Conservation (phyloP, 1,140 invertebrate genomes). For the Tribolium madens region DNA sequence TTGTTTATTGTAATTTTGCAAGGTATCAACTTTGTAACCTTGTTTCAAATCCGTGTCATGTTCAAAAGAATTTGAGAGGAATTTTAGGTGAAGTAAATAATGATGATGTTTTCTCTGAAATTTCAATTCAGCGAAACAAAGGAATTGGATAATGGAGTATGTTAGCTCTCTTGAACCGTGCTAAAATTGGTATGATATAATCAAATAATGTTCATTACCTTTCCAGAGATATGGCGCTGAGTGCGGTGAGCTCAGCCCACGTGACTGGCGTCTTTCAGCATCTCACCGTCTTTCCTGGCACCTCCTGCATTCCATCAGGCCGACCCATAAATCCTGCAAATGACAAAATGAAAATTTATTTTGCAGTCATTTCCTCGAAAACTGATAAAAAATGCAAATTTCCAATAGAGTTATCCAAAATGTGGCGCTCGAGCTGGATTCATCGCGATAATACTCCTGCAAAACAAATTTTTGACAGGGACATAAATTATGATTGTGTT, state of each 20-base stretch:
- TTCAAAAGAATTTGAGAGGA: no score
- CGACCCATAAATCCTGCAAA: constrained; percentile 45
- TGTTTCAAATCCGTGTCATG: no score
- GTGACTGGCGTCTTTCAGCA: constrained; percentile 50
- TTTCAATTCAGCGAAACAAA: constrained; percentile 5
- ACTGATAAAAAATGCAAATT: no score
- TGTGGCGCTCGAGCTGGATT: no score
- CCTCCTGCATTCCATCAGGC: constrained; percentile 24
- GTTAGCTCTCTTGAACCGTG: not conserved
- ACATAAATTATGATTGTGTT: constrained; percentile 7
- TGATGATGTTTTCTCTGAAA: not conserved
- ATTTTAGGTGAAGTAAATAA: not conserved
- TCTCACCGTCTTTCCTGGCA: constrained; percentile 41
- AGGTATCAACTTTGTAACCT: no score
- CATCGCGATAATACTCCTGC: no score
- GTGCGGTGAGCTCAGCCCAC: constrained; percentile 51
- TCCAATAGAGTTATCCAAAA: no score
- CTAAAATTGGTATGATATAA: constrained; percentile 6
- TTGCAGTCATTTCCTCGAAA: no score
- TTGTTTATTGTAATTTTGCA: not conserved
- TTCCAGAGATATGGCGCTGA: constrained; percentile 52
- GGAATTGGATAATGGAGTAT: not conserved
- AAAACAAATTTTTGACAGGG: constrained; percentile 18
- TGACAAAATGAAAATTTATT: not conserved
- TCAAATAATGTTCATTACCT: constrained; percentile 45